A percentile compares a stretch with the other conserved stretches of the same genome.
phyloP scores from a whole-genome alignment of 2,797 vertebrate species.

The Simalia tracyae region DNA sequence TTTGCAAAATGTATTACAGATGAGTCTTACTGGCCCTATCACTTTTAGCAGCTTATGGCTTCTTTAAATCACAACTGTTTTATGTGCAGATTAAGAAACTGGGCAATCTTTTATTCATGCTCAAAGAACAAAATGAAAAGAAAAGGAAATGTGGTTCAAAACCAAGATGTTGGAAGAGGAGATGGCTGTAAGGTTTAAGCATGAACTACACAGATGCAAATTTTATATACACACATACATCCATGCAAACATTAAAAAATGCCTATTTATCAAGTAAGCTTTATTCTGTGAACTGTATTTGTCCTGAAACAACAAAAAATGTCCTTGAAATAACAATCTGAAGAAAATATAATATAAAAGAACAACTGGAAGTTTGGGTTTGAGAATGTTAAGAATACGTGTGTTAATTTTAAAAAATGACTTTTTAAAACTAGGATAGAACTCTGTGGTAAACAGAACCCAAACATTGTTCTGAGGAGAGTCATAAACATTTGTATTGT shows the following conservation, averaged over 20 bases:
- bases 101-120: conserved; percentile 41
- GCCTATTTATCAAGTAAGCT: conserved; percentile 28
- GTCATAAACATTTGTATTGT: background rate
- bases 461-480: background rate
- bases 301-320: background rate
- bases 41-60: conserved; percentile 5
- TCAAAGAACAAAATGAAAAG: conserved; percentile 4
- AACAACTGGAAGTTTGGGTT: conserved; percentile 12
- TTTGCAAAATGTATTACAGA: conserved; percentile 32
- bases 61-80: conserved; percentile 30
- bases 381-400: background rate
- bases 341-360: background rate
- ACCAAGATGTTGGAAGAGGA: conserved; percentile 8
- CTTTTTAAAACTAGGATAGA: conserved; percentile 10
- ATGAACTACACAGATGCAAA: conserved; percentile 28
- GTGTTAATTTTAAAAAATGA: background rate
- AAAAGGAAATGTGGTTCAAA: conserved; percentile 44
- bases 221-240: background rate
- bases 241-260: conserved; percentile 23
- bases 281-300: conserved; percentile 35
- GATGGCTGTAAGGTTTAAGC: conserved; percentile 37
- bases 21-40: background rate
- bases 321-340: conserved; percentile 16
- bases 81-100: conserved; percentile 8
- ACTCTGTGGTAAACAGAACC: background rate